A percentile compares a stretch with the other conserved stretches of the same genome.
Evolutionary conservation across 2,113 vertebrate genomes (phyloP).

Genomic region (Ginglymostoma cirratum): DNA sequence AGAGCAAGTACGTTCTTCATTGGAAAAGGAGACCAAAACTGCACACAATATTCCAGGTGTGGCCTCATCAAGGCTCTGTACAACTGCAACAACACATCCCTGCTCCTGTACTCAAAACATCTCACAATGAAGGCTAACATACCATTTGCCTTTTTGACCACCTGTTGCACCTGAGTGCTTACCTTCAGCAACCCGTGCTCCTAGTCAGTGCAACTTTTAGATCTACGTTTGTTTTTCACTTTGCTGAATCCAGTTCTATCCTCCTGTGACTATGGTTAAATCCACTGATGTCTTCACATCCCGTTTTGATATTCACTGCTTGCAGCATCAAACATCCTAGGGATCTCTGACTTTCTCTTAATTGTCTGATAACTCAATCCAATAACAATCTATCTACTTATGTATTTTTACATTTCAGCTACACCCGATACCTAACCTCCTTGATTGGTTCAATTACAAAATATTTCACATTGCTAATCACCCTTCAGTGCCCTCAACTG

Average conservation of each 20-base stretch:
- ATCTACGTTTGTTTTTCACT: too few relatives aligned
- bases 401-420: neutral
- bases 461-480: neutral
- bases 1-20: too few relatives aligned
- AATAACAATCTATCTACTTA: neutral
- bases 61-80: too few relatives aligned
- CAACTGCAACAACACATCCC: too few relatives aligned
- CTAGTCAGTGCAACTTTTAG: neutral
- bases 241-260: neutral
- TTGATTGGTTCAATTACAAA: neutral
- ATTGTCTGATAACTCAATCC: neutral
- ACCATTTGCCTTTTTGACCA: too few relatives aligned
- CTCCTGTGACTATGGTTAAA: neutral
- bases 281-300: neutral
- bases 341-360: neutral
- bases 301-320: neutral
- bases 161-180: too few relatives aligned
- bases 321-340: too few relatives aligned
- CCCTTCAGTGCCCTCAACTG: neutral
- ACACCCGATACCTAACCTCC: neutral
- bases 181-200: neutral
- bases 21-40: too few relatives aligned
- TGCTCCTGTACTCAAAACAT: too few relatives aligned
- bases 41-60: too few relatives aligned
- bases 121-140: too few relatives aligned